Evolutionary conservation across 2,888 invertebrate species (phyloP).

Genomic region (Eristalis pertinax): DNA sequence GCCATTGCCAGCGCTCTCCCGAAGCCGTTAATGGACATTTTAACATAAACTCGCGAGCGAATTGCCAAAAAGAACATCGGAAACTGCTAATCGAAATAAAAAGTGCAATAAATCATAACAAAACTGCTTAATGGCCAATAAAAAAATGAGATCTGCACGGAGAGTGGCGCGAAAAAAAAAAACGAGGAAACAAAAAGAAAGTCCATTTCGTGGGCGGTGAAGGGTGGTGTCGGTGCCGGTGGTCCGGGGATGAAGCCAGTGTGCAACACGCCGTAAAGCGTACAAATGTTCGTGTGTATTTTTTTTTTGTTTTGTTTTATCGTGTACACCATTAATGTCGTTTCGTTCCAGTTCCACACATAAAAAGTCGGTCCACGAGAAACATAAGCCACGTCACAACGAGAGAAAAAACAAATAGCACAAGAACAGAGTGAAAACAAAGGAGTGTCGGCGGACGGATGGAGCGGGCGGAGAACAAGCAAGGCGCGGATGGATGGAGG

Average conservation of each 20-base stretch:
- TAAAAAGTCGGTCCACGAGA: conserved; percentile 56
- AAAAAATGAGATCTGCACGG: conserved; percentile 42
- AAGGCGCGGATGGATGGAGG: not conserved
- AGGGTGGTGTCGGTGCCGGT: not conserved
- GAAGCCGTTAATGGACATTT: conserved; percentile 6
- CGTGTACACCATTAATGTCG: conserved; percentile 49
- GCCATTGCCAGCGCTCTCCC: not conserved
- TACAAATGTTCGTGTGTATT: not conserved
- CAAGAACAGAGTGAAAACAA: not conserved
- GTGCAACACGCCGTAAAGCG: conserved; percentile 43
- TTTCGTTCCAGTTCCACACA: conserved; percentile 55
- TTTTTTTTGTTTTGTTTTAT: conserved; percentile 55
- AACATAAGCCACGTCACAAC: conserved; percentile 27
- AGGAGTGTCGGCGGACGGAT: not conserved
- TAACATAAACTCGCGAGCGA: not conserved
- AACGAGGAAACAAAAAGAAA: not conserved
- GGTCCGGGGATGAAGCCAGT: not conserved
- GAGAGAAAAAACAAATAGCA: not conserved
- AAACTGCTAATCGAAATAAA: conserved; percentile 13
- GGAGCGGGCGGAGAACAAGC: not conserved
- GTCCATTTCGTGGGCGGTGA: not conserved
- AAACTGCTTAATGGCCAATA: conserved; percentile 34
- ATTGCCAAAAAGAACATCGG: not conserved
- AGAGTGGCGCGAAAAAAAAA: not conserved
- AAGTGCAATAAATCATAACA: conserved; percentile 35